Evolutionary conservation across 2,797 vertebrate species (phyloP).

Genomic region (Silurus lanzhouensis): DNA sequence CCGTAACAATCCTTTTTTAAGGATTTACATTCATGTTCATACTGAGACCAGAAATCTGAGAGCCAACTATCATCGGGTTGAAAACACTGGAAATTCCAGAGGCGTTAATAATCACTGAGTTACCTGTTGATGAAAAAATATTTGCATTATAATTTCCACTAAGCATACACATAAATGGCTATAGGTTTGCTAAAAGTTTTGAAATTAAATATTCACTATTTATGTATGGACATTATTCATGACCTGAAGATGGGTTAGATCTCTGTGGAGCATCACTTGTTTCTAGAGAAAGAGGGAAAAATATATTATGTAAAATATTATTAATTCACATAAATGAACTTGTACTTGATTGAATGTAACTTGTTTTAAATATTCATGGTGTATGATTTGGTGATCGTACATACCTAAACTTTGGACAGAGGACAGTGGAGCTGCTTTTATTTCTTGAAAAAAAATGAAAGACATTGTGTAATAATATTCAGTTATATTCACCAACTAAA

Average conservation of each 20-base stretch:
- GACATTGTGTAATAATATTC: not conserved
- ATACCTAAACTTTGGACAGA: not conserved
- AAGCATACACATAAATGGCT: not conserved
- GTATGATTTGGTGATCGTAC: too few relatives aligned
- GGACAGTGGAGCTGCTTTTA: not conserved
- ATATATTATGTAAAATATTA: too few relatives aligned
- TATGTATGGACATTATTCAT: too few relatives aligned
- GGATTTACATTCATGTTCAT: too few relatives aligned
- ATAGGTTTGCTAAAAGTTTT: too few relatives aligned
- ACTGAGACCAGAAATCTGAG: not conserved
- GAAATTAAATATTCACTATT: too few relatives aligned
- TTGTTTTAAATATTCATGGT: not conserved
- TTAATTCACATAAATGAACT: too few relatives aligned
- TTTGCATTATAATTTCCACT: not conserved
- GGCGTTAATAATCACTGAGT: not conserved
- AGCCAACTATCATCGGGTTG: not conserved
- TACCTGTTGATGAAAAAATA: not conserved
- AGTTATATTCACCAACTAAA: not conserved
- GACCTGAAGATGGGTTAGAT: too few relatives aligned
- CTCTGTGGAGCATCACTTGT: too few relatives aligned
- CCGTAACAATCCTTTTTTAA: not conserved
- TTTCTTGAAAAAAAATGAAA: not conserved
- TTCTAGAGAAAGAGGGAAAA: too few relatives aligned
- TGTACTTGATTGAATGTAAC: not conserved
- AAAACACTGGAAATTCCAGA: fast-evolving